Evolutionary conservation across 1,140 invertebrate genomes (phyloP).

Genomic region (Rhopalosiphum maidis): DNA sequence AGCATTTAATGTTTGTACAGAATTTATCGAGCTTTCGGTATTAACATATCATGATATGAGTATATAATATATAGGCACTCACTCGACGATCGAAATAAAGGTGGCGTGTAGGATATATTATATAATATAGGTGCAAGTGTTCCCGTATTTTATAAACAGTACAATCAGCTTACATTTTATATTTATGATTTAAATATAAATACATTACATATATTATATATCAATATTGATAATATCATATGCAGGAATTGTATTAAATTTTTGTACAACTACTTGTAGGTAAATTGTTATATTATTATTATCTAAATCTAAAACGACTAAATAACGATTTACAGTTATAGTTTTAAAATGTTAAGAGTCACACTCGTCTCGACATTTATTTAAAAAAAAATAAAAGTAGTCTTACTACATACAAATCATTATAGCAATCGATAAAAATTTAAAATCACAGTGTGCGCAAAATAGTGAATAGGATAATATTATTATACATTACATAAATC

Average conservation of each 20-base stretch:
- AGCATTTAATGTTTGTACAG: slow-evolving; percentile 5
- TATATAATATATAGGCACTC: background rate
- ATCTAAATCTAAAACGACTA: no score
- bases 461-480: background rate
- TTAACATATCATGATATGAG: background rate
- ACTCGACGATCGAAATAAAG: background rate
- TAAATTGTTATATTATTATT: background rate
- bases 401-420: background rate
- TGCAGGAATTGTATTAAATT: background rate
- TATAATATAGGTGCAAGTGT: background rate
- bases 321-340: no score
- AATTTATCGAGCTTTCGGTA: slow-evolving; percentile 5
- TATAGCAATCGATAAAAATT: background rate
- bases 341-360: background rate
- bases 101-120: background rate
- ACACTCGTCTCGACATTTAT: background rate
- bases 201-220: background rate
- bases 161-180: background rate
- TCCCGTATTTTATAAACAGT: background rate
- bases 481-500: background rate
- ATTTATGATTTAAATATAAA: background rate
- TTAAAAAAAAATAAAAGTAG: background rate
- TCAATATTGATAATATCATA: background rate
- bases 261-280: no score
- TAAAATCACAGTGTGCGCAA: background rate